Conservation (phyloP, 2,113 vertebrate genomes). For the Podilymbus podiceps region DNA sequence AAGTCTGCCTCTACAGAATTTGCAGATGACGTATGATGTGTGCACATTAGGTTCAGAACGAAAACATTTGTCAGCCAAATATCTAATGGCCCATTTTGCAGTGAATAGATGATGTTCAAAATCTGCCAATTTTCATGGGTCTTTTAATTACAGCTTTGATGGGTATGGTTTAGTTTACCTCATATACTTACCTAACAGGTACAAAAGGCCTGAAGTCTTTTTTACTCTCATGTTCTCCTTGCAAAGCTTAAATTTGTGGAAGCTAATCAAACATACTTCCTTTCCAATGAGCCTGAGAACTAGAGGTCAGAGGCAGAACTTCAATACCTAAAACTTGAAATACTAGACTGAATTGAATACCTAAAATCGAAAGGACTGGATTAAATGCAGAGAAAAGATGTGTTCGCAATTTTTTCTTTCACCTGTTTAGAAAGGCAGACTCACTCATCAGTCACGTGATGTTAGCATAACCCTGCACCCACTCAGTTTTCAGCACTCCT, state of each 20-base stretch:
- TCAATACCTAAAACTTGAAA: background rate
- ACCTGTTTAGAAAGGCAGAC: background rate
- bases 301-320: background rate
- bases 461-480: background rate
- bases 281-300: background rate
- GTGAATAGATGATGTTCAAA: background rate
- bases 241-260: background rate
- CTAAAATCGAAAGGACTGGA: background rate
- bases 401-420: background rate
- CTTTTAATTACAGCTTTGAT: constrained; percentile 45
- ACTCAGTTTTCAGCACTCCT: background rate
- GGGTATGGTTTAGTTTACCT: background rate
- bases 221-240: background rate
- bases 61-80: constrained; percentile 35
- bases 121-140: constrained; percentile 6
- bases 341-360: background rate
- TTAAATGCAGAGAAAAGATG: background rate
- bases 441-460: background rate
- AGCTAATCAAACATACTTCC: background rate
- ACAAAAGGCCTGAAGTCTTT: background rate
- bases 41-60: constrained; percentile 4
- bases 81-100: constrained; percentile 22
- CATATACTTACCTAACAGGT: background rate
- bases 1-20: constrained; percentile 17
- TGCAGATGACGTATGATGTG: constrained; percentile 13